Evolutionary conservation across 2,797 vertebrate species (phyloP).

Genomic region (Acanthiza pusilla): DNA sequence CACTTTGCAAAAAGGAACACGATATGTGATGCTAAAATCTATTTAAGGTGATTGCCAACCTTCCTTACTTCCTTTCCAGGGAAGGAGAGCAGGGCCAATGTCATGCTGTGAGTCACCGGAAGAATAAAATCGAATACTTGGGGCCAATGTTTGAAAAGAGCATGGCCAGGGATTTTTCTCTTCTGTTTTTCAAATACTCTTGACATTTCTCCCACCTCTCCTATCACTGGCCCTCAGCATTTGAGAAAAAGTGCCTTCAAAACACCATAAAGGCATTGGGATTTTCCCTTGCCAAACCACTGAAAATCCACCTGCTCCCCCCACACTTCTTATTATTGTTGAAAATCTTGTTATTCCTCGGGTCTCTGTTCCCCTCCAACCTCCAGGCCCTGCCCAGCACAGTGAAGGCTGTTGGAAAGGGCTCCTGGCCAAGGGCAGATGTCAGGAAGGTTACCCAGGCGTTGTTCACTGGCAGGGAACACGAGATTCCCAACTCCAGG

Average conservation of each 20-base stretch:
- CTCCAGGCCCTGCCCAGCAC: neutral
- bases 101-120: neutral
- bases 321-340: neutral
- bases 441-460: neutral
- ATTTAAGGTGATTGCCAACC: neutral
- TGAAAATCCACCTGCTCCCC: neutral
- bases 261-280: accelerated
- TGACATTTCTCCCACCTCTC: neutral
- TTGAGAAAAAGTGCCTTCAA: neutral
- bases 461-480: neutral
- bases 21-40: neutral
- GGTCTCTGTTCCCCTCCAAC: neutral
- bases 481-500: accelerated
- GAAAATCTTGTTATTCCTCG: neutral
- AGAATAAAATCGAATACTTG: neutral
- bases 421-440: conserved; percentile 10
- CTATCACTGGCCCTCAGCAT: neutral
- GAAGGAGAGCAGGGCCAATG: neutral
- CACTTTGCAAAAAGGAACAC: neutral
- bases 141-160: neutral
- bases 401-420: neutral
- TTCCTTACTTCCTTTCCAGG: conserved; percentile 2
- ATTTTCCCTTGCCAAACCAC: neutral
- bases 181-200: neutral
- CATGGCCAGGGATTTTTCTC: neutral